phyloP scores from a whole-genome alignment of 2,113 vertebrate genomes.

The Agelaius tricolor region DNA sequence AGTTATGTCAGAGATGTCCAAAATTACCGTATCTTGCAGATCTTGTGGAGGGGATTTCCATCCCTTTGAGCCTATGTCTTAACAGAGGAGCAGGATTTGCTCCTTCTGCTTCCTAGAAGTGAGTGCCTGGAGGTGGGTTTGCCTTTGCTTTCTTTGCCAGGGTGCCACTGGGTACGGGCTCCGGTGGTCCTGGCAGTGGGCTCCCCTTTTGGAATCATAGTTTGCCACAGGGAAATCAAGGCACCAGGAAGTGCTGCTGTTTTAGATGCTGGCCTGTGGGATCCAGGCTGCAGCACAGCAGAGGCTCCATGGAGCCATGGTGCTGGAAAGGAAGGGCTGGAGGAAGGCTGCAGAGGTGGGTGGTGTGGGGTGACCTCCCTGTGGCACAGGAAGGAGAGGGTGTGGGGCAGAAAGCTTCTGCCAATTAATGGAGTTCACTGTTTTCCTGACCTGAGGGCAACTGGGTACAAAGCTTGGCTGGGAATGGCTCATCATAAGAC shows the following conservation, averaged over 20 bases:
- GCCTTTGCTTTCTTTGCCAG: neutral
- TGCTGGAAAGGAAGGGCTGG: neutral
- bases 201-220: neutral
- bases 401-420: constrained; percentile 29
- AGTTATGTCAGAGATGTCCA: neutral
- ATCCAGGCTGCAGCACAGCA: neutral
- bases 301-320: neutral
- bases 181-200: neutral
- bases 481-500: constrained; percentile 68
- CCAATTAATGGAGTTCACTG: constrained; percentile 43
- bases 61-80: neutral
- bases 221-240: accelerated
- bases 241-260: neutral
- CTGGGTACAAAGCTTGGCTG: constrained; percentile 45
- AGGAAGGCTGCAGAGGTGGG: neutral
- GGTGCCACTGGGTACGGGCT: neutral
- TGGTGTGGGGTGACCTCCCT: neutral
- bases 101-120: neutral
- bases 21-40: neutral
- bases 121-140: neutral
- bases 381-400: constrained; percentile 1
- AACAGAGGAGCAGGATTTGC: neutral
- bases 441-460: constrained; percentile 63
- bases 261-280: neutral
- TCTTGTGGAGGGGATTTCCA: neutral